Evolutionary conservation across 2,113 vertebrate species (phyloP).

Genomic region (Rhodinocichla rosea): DNA sequence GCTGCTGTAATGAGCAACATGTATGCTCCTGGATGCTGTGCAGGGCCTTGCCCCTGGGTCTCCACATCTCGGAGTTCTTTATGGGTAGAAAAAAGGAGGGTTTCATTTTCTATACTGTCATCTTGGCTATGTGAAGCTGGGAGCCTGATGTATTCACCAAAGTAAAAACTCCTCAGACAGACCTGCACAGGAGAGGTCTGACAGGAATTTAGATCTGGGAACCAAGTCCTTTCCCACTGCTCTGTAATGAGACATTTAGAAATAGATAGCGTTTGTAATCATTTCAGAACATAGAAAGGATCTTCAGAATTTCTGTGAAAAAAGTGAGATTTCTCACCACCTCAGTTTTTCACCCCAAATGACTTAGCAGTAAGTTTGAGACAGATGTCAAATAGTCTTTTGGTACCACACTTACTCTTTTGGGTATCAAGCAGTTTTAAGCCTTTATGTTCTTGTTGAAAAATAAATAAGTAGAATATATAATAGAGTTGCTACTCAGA

Average conservation of each 20-base stretch:
- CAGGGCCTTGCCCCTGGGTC: fast-evolving
- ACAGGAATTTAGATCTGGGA: background rate
- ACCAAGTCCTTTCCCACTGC: background rate
- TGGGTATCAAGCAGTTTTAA: background rate
- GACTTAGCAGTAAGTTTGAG: background rate
- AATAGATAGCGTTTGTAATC: background rate
- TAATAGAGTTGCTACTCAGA: background rate
- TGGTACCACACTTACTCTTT: background rate
- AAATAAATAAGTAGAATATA: background rate
- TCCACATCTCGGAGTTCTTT: background rate
- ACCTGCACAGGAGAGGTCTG: background rate
- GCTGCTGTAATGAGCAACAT: fast-evolving
- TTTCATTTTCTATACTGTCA: background rate
- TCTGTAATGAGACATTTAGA: background rate
- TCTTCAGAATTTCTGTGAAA: background rate
- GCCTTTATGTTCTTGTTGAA: background rate
- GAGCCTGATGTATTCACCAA: background rate
- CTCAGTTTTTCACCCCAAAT: background rate
- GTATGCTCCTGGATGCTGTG: background rate
- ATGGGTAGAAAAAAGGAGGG: background rate
- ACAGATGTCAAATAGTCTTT: background rate
- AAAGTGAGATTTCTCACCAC: background rate
- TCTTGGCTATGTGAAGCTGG: background rate
- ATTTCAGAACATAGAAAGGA: background rate
- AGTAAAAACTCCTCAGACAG: background rate